Percentiles rank a stretch among this genome's conserved stretches.
These are phyloP conservation scores for Eustalomyia histrio DNA, from an alignment of 2,888 invertebrate genomes.

Conservation along the genomic window DNA sequence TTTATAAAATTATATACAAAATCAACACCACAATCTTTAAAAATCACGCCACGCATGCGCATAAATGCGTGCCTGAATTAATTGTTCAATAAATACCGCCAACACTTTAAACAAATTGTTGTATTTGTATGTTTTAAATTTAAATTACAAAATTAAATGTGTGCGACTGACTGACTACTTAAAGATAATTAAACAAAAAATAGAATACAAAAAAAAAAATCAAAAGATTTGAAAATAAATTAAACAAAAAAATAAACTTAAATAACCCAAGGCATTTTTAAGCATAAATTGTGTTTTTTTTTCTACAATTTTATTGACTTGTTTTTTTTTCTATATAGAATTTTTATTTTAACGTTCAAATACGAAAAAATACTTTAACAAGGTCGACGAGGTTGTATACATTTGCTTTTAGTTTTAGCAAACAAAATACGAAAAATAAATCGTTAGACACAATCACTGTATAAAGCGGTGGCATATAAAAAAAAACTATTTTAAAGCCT, in stretches of 20 bases:
- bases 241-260: conserved; percentile 20
- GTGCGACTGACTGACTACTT: conserved; percentile 11
- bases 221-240: conserved; percentile 27
- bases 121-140: conserved; percentile 14
- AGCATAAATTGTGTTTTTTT: conserved; percentile 46
- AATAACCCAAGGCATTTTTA: conserved; percentile 54
- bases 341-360: conserved; percentile 54
- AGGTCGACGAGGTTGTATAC: conserved; percentile 65
- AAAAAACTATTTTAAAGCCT: conserved; percentile 47
- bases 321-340: conserved; percentile 48
- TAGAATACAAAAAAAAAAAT: background rate
- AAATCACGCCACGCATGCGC: conserved; percentile 57
- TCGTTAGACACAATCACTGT: conserved; percentile 32
- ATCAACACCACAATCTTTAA: background rate
- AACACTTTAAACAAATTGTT: conserved; percentile 18
- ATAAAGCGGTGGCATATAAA: conserved; percentile 22
- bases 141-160: background rate
- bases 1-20: background rate
- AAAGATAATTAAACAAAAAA: conserved; percentile 45
- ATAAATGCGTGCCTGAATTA: conserved; percentile 52
- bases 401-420: conserved; percentile 49
- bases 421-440: conserved; percentile 46
- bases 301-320: conserved; percentile 50
- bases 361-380: conserved; percentile 47
- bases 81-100: conserved; percentile 52